A percentile compares a stretch with the other conserved stretches of the same genome.
phyloP scores from a whole-genome alignment of 2,113 vertebrate species.

The Podarcis raffonei region DNA sequence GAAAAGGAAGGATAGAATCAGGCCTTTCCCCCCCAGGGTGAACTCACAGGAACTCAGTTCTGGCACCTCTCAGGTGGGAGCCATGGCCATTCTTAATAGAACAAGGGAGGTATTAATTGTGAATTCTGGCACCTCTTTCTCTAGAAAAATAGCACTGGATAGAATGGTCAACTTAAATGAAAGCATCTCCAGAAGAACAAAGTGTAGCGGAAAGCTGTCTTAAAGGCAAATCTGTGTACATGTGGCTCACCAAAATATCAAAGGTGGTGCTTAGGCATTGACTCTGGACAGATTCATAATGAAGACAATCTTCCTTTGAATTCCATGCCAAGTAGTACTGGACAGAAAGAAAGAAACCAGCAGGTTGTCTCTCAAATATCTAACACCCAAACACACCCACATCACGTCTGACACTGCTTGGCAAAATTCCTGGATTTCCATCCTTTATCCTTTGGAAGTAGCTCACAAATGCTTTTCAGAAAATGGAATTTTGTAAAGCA shows the following conservation, averaged over 20 bases:
- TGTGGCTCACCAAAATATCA: background rate
- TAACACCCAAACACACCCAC: background rate
- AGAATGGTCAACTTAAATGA: background rate
- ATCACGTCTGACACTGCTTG: background rate
- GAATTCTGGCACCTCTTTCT: no score
- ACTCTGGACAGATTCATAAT: background rate
- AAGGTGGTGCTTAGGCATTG: background rate
- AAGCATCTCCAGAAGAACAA: background rate
- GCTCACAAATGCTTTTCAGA: slow-evolving; percentile 23
- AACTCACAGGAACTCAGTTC: no score
- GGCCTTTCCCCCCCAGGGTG: no score
- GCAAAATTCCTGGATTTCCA: background rate
- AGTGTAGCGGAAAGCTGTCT: no score
- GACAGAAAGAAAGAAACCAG: background rate
- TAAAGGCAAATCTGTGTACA: background rate
- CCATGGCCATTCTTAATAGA: no score
- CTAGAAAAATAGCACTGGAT: no score
- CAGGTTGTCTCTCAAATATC: background rate
- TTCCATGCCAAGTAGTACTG: background rate
- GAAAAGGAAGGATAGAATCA: no score
- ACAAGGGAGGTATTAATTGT: no score
- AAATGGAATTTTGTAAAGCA: slow-evolving; percentile 11
- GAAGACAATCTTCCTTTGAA: background rate
- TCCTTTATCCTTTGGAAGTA: slow-evolving; percentile 20
- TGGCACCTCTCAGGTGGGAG: no score